Conservation (phyloP, 2,888 invertebrate genomes). For the Xestia sexstrigata region DNA sequence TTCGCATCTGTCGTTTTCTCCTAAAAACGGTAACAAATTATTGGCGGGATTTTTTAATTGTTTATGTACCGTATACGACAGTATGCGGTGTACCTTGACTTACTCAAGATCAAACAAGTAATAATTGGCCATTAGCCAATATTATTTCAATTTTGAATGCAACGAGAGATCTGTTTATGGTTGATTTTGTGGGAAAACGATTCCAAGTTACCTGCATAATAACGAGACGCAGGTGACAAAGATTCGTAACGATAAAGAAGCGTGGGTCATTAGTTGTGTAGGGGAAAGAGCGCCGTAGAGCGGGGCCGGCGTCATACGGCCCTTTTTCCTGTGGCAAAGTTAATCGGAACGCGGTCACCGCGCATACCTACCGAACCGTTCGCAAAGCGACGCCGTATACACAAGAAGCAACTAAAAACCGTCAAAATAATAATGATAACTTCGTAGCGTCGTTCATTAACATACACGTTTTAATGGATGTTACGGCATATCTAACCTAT, state of each 20-base stretch:
- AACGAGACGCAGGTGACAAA: constrained; percentile 87
- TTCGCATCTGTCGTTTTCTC: constrained; percentile 94
- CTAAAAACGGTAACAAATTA: constrained; percentile 80
- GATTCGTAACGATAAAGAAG: constrained; percentile 86
- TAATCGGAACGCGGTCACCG: constrained; percentile 85
- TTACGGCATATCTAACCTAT: constrained; percentile 60
- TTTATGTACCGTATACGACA: constrained; percentile 69
- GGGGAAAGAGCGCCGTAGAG: constrained; percentile 82
- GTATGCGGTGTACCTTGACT: constrained; percentile 64
- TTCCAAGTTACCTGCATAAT: constrained; percentile 77
- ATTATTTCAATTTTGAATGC: constrained; percentile 72
- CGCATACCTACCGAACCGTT: constrained; percentile 80
- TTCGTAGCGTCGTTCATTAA: constrained; percentile 56
- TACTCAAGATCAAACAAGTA: constrained; percentile 77
- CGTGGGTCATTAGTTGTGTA: constrained; percentile 86
- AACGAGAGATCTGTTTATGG: constrained; percentile 66
- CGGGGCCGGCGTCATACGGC: constrained; percentile 84
- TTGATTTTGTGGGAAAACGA: constrained; percentile 73
- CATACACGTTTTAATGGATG: constrained; percentile 56
- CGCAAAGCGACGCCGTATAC: constrained; percentile 74
- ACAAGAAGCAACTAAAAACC: constrained; percentile 71
- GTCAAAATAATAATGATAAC: constrained; percentile 70
- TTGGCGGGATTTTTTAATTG: constrained; percentile 62
- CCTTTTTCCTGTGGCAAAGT: constrained; percentile 83
- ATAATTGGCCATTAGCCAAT: constrained; percentile 82